Evolutionary conservation across 2,888 invertebrate species (phyloP).

Genomic region (Beris morrisii): DNA sequence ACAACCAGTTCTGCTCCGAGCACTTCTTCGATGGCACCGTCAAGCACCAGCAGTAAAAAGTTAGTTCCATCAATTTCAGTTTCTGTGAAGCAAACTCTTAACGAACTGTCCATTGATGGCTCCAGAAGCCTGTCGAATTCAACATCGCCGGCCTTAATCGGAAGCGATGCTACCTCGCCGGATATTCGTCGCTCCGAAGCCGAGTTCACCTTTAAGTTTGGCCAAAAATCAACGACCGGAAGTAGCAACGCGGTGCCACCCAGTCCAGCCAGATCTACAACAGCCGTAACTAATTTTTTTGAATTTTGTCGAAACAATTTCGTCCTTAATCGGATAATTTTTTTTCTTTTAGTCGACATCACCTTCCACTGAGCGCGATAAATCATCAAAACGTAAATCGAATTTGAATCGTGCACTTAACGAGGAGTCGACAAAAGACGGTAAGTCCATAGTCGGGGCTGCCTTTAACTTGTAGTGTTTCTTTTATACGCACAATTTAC

Average conservation of each 20-base stretch:
- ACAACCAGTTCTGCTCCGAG: constrained; percentile 5
- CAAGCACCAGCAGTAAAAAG: constrained; percentile 41
- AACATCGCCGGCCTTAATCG: constrained; percentile 39
- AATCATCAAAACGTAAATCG: constrained; percentile 67
- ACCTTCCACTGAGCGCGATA: constrained; percentile 61
- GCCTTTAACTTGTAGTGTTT: too few relatives aligned
- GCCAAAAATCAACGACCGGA: constrained; percentile 45
- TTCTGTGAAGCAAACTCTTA: constrained; percentile 52
- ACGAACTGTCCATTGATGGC: constrained; percentile 44
- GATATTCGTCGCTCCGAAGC: constrained; percentile 40
- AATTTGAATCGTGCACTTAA: constrained; percentile 63
- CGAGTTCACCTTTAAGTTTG: constrained; percentile 48
- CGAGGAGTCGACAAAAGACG: constrained; percentile 54
- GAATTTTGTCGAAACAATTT: neutral
- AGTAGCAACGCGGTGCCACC: constrained; percentile 41
- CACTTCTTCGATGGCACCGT: constrained; percentile 21
- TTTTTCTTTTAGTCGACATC: constrained; percentile 47
- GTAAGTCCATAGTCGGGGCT: constrained; percentile 45
- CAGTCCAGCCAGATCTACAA: constrained; percentile 49
- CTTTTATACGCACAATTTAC: too few relatives aligned
- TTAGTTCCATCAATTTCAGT: constrained; percentile 48
- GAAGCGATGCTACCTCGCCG: constrained; percentile 25
- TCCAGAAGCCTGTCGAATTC: constrained; percentile 39
- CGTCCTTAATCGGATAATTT: constrained; percentile 3
- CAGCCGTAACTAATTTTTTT: constrained; percentile 45